Conservation (phyloP, 1,140 invertebrate genomes). For the Linepithema humile region DNA sequence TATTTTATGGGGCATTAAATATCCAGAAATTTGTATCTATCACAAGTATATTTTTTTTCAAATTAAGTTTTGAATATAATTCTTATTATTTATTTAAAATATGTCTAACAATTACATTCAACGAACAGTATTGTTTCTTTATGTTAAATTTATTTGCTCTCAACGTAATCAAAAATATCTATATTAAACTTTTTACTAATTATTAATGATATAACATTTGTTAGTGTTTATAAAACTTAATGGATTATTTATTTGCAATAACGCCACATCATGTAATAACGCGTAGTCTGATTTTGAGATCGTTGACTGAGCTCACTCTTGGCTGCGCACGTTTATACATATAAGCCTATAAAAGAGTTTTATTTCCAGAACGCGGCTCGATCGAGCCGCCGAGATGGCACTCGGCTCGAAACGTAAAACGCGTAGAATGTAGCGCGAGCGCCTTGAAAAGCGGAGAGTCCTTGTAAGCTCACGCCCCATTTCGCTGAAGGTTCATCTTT, state of each 20-base stretch:
- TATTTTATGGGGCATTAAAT: not conserved
- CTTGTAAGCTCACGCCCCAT: constrained; percentile 84
- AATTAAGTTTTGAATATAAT: too few relatives aligned
- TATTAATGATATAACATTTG: not conserved
- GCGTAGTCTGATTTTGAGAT: not conserved
- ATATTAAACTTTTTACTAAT: not conserved
- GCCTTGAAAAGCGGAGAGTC: constrained; percentile 69
- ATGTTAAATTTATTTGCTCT: not conserved
- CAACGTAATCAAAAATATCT: not conserved
- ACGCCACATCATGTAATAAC: not conserved
- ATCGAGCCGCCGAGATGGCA: constrained; percentile 50
- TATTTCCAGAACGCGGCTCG: constrained; percentile 12
- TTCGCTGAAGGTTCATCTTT: constrained; percentile 84
- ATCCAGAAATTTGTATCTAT: not conserved
- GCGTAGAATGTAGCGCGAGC: constrained; percentile 51
- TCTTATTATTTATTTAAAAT: too few relatives aligned
- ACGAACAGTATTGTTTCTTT: too few relatives aligned
- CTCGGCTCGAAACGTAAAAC: constrained; percentile 51
- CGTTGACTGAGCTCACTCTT: too few relatives aligned
- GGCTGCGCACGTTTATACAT: not conserved
- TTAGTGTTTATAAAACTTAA: too few relatives aligned
- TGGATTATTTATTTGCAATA: not conserved
- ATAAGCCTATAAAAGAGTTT: constrained; percentile 24
- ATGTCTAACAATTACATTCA: too few relatives aligned
- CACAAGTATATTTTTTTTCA: too few relatives aligned